These are phyloP conservation scores for Clinocottus analis DNA, from an alignment of 2,113 vertebrate genomes.

Conservation along the genomic window DNA sequence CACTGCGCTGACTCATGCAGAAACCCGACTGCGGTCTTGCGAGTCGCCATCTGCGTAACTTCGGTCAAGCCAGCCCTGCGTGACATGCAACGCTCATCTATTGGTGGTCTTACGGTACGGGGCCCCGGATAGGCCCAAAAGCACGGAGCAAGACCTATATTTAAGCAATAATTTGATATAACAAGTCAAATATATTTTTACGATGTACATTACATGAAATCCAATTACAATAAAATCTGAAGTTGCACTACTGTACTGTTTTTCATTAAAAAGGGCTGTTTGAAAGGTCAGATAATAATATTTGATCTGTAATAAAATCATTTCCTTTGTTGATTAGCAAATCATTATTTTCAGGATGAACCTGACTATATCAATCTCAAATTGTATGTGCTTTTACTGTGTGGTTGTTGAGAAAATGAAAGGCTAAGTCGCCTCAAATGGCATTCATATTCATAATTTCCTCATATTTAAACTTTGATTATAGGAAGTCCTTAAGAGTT, in stretches of 20 bases:
- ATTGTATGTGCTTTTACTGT: background rate
- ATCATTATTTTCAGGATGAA: background rate
- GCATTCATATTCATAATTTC: too few species aligned
- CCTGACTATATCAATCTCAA: background rate
- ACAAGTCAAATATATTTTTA: background rate
- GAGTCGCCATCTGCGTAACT: background rate
- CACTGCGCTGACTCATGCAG: slow-evolving; percentile 8
- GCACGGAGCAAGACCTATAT: background rate
- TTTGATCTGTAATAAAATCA: background rate
- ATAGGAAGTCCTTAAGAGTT: too few species aligned
- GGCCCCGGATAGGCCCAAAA: background rate
- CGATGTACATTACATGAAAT: background rate
- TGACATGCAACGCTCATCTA: background rate
- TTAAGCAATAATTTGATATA: background rate
- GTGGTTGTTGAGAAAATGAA: too few species aligned
- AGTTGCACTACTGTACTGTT: background rate
- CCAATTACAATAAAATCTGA: too few species aligned
- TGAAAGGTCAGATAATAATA: too few species aligned
- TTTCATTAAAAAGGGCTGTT: background rate
- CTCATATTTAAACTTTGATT: too few species aligned
- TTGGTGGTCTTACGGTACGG: background rate
- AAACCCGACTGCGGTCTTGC: slow-evolving; percentile 14
- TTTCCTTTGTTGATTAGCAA: background rate
- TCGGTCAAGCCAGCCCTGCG: background rate
- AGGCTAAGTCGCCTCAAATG: too few species aligned